These are phyloP conservation scores for Darwinula stevensoni DNA, from an alignment of 2,888 invertebrate genomes.

Conservation along the genomic window DNA sequence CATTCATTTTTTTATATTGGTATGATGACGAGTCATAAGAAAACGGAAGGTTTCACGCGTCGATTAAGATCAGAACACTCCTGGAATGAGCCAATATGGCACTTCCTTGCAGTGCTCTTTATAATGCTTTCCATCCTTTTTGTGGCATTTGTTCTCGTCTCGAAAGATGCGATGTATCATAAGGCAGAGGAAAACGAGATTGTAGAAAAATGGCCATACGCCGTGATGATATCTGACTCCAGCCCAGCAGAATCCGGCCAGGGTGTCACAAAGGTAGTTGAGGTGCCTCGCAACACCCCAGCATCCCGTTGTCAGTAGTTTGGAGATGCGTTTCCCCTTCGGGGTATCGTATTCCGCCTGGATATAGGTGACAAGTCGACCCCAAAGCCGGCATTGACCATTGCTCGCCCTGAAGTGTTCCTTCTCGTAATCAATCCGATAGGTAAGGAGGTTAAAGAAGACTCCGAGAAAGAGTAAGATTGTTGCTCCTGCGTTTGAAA, in stretches of 20 bases:
- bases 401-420: constrained; percentile 18
- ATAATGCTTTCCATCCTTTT: constrained; percentile 25
- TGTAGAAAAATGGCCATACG: constrained; percentile 21
- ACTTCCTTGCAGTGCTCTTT: constrained; percentile 21
- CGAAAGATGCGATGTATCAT: constrained; percentile 22
- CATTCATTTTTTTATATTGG: no score
- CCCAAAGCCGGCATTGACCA: constrained; percentile 15
- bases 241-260: constrained; percentile 22
- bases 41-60: no score
- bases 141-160: constrained; percentile 24
- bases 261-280: constrained; percentile 26
- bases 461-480: constrained; percentile 15
- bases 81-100: constrained; percentile 23
- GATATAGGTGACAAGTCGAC: constrained; percentile 16
- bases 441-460: constrained; percentile 19
- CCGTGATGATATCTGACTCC: constrained; percentile 17
- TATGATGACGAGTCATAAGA: no score
- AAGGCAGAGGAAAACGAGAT: constrained; percentile 19
- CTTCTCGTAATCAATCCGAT: constrained; percentile 22
- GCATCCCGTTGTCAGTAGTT: constrained; percentile 23
- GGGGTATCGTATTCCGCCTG: constrained; percentile 15
- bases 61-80: constrained; percentile 21
- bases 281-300: constrained; percentile 27
- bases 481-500: constrained; percentile 11
- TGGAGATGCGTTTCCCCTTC: constrained; percentile 15